phyloP scores from a whole-genome alignment of 2,797 vertebrate species.

The Muraenolepis orangiensis region DNA sequence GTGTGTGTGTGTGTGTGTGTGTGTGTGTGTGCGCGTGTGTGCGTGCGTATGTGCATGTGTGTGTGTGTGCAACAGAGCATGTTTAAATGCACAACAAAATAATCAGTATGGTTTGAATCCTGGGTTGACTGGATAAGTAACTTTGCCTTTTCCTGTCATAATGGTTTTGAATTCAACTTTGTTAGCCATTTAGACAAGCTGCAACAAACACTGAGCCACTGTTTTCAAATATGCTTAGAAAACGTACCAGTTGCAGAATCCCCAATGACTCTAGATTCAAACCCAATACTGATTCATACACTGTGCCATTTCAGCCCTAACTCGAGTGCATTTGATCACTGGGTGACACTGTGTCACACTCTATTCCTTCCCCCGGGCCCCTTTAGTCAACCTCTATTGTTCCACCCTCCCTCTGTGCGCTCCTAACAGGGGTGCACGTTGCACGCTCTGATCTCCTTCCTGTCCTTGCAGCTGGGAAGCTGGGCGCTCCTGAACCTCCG shows the following conservation, averaged over 20 bases:
- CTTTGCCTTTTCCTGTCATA: background rate
- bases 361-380: conserved; percentile 26
- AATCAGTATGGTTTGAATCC: conserved; percentile 45
- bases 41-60: background rate
- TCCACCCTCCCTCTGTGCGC: conserved; percentile 13
- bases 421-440: conserved; percentile 94
- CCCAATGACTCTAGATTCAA: conserved; percentile 51
- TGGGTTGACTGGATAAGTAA: conserved; percentile 14
- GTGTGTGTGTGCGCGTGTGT: background rate
- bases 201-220: background rate
- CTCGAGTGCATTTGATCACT: conserved; percentile 69
- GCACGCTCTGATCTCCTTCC: conserved; percentile 96
- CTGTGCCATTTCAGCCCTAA: conserved; percentile 61
- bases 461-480: conserved; percentile 95
- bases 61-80: conserved; percentile 47
- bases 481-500: conserved; percentile 90
- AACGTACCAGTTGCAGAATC: background rate
- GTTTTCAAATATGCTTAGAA: background rate
- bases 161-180: background rate
- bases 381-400: conserved; percentile 20
- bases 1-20: background rate
- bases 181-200: background rate
- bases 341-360: conserved; percentile 48
- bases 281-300: conserved; percentile 42
- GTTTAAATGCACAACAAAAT: conserved; percentile 55